Evolutionary conservation across 2,888 invertebrate species (phyloP).

Genomic region (Theristus sp.): DNA sequence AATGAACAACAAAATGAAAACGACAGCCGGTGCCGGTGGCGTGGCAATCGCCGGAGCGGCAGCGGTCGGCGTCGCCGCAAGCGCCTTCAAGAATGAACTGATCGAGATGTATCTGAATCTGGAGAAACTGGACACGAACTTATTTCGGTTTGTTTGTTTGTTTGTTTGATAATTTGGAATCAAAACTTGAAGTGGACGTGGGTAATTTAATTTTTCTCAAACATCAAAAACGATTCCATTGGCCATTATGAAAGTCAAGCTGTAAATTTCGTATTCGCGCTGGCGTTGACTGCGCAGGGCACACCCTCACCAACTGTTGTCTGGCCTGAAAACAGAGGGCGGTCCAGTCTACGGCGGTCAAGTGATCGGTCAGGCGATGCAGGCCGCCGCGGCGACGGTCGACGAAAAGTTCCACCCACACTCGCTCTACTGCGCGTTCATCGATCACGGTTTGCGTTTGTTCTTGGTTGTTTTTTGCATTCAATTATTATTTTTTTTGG

Average conservation of each 20-base stretch:
- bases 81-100: neutral
- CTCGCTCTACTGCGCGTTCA: constrained; percentile 34
- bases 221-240: neutral
- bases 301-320: neutral
- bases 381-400: constrained; percentile 32
- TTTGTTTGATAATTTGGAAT: neutral
- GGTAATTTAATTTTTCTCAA: neutral
- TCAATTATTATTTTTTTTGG: too few species aligned
- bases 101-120: constrained; percentile 12
- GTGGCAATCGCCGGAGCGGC: too few species aligned
- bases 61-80: too few species aligned
- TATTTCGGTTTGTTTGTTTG: constrained; percentile 11
- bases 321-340: too few species aligned
- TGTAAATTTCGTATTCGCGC: too few species aligned
- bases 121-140: constrained; percentile 15
- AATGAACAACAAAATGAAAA: too few species aligned
- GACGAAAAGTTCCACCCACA: constrained; percentile 28
- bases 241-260: too few species aligned
- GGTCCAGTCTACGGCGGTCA: constrained; percentile 33
- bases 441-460: constrained; percentile 28
- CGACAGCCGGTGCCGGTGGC: too few species aligned
- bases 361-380: constrained; percentile 33
- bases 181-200: neutral
- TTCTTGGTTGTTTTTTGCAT: too few species aligned
- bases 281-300: too few species aligned